phyloP scores from a whole-genome alignment of 1,140 invertebrate genomes.

The Bemisia tabaci region DNA sequence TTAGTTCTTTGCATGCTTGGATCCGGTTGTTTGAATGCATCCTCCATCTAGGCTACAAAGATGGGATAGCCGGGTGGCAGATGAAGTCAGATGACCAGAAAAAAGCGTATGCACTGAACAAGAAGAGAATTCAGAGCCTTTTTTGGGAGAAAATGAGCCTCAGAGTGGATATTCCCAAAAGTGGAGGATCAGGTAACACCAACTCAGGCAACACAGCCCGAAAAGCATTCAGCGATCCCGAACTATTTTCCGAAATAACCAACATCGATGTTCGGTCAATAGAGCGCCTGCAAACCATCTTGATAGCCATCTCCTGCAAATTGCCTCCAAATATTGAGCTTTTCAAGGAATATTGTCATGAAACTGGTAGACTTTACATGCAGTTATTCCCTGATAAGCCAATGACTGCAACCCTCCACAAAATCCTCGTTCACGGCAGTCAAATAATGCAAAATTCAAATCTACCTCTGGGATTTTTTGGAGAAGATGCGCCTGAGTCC shows the following conservation, averaged over 20 bases:
- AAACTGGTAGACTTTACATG: background rate
- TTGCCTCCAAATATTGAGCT: background rate
- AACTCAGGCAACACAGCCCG: conserved; percentile 31
- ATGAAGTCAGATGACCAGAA: conserved; percentile 17
- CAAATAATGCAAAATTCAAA: background rate
- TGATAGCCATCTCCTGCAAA: background rate
- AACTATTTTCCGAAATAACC: conserved; percentile 24
- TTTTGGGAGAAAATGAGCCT: conserved; percentile 19
- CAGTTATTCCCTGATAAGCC: background rate
- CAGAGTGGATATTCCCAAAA: conserved; percentile 26
- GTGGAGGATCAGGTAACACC: conserved; percentile 24
- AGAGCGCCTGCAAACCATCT: background rate
- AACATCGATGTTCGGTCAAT: conserved; percentile 24
- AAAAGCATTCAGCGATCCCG: conserved; percentile 26
- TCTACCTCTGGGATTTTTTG: background rate
- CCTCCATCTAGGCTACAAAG: conserved; percentile 14
- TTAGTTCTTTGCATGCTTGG: conserved; percentile 15
- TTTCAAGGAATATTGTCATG: background rate
- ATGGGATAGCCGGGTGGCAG: conserved; percentile 18
- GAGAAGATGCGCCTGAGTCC: background rate
- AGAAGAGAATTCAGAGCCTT: conserved; percentile 16
- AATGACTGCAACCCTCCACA: background rate
- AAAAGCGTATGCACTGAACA: conserved; percentile 14
- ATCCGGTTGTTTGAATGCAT: conserved; percentile 18
- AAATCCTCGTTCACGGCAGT: background rate